Evolutionary conservation across 2,888 invertebrate genomes (phyloP).

Genomic region (Caenorhabditis macrosperma): DNA sequence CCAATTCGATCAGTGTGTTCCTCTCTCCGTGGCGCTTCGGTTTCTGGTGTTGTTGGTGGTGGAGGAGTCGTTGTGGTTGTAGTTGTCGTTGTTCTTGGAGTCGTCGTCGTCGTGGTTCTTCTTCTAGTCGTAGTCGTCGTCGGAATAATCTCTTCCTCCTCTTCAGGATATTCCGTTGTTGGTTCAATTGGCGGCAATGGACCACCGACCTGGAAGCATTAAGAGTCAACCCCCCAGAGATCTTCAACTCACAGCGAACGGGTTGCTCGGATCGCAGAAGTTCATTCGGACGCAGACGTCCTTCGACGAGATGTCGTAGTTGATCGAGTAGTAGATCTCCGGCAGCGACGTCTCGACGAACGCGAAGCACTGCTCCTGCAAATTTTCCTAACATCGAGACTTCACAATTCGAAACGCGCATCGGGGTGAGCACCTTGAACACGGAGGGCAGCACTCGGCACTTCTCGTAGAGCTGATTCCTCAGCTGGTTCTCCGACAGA

Average conservation of each 20-base stretch:
- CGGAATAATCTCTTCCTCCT: conserved; percentile 13
- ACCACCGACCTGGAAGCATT: conserved; percentile 56
- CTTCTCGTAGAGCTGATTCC: conserved; percentile 69
- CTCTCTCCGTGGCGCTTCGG: conserved; percentile 13
- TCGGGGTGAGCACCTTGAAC: conserved; percentile 61
- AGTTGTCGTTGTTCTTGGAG: conserved; percentile 19
- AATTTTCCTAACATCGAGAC: conserved; percentile 47
- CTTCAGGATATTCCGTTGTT: conserved; percentile 37
- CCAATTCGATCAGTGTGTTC: conserved; percentile 57
- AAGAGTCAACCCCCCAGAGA: background rate
- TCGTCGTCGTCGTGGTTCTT: conserved; percentile 27
- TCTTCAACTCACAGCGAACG: conserved; percentile 56
- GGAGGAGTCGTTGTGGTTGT: conserved; percentile 23
- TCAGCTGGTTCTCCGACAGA: conserved; percentile 71
- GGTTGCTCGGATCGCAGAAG: conserved; percentile 70
- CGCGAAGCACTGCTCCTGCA: conserved; percentile 73
- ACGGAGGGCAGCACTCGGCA: conserved; percentile 70
- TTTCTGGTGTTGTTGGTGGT: conserved; percentile 9
- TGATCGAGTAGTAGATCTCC: conserved; percentile 74
- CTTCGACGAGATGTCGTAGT: conserved; percentile 72
- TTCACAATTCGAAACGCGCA: conserved; percentile 4
- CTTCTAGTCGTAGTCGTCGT: conserved; percentile 33
- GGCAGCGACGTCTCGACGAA: conserved; percentile 74
- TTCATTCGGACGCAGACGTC: conserved; percentile 73
- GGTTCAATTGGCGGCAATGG: conserved; percentile 50